Percentiles rank a stretch among this genome's conserved stretches.
phyloP scores from a whole-genome alignment of 2,113 vertebrate genomes.

The Phylloscopus trochiloides region DNA sequence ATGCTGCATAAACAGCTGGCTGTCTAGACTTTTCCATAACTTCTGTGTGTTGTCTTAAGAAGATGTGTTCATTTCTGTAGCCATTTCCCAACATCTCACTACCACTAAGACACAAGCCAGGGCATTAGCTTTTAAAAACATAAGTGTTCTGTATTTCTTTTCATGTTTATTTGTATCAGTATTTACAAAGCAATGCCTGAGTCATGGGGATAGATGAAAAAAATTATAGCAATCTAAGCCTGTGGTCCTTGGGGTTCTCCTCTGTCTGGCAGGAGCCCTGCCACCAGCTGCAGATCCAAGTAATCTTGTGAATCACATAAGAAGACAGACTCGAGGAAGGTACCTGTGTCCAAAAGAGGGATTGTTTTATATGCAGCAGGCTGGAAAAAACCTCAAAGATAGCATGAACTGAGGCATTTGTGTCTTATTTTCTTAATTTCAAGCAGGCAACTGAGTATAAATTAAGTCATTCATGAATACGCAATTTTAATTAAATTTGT shows the following conservation, averaged over 20 bases:
- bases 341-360: neutral
- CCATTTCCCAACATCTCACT: neutral
- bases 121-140: neutral
- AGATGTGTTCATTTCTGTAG: neutral
- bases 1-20: neutral
- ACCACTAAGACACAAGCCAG: neutral
- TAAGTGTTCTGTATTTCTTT: neutral
- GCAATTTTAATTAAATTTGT: neutral
- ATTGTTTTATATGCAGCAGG: neutral
- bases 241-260: neutral
- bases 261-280: neutral
- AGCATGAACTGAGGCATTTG: neutral
- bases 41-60: neutral
- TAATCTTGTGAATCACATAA: neutral
- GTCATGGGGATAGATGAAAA: neutral
- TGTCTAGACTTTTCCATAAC: neutral
- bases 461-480: neutral
- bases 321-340: neutral
- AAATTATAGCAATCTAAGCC: neutral
- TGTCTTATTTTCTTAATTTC: neutral
- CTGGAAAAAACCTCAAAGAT: neutral
- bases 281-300: neutral
- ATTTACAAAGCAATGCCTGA: neutral
- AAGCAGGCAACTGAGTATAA: neutral
- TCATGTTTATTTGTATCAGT: fast-evolving